Evolutionary conservation across 2,797 vertebrate species (phyloP).

Genomic region (Smutsia gigantea): DNA sequence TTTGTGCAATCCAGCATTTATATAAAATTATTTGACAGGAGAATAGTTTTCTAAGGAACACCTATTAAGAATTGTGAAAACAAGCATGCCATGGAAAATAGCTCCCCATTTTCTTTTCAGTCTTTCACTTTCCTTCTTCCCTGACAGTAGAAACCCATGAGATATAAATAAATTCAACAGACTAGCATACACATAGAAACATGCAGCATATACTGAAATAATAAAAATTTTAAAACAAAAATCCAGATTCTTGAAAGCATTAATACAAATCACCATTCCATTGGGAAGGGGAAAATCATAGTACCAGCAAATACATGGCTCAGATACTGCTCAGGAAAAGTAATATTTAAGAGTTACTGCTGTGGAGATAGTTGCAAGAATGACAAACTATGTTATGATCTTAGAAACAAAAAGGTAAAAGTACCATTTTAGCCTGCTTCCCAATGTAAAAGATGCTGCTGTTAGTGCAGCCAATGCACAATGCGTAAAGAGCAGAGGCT

Average conservation of each 20-base stretch:
- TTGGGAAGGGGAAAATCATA: not conserved
- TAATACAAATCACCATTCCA: not conserved
- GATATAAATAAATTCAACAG: not conserved
- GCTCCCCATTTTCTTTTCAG: not conserved
- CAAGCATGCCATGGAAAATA: not conserved
- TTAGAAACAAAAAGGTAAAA: not conserved
- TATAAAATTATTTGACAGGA: conserved; percentile 14
- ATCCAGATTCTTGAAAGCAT: not conserved
- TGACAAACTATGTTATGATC: not conserved
- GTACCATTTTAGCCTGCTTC: not conserved
- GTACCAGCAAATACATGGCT: not conserved
- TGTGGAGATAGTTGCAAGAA: not conserved
- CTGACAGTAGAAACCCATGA: not conserved
- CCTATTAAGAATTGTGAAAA: not conserved
- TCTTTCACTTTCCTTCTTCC: not conserved
- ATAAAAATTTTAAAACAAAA: not conserved
- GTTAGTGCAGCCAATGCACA: not conserved
- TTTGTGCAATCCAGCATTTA: not conserved
- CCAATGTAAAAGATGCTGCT: not conserved
- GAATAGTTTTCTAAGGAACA: not conserved
- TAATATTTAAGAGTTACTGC: not conserved
- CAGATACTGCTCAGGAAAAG: not conserved
- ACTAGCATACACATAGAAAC: not conserved
- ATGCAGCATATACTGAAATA: not conserved
- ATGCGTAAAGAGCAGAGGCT: not conserved